These are phyloP conservation scores for Philopotamus ludificatus DNA, from an alignment of 1,140 invertebrate genomes.

Conservation along the genomic window DNA sequence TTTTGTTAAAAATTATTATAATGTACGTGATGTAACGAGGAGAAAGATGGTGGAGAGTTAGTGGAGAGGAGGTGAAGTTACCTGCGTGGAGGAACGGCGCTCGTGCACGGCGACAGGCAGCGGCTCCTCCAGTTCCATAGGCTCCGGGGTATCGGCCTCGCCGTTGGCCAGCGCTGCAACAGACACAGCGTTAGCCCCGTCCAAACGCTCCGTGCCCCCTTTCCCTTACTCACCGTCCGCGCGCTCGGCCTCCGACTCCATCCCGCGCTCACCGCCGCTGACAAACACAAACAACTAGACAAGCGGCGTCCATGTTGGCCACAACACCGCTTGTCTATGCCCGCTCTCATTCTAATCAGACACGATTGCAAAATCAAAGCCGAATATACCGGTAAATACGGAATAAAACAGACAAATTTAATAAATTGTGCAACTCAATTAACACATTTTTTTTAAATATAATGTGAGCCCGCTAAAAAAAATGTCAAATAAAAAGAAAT, in stretches of 20 bases:
- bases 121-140: constrained; percentile 54
- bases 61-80: constrained; percentile 54
- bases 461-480: no score
- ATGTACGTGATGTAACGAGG: no score
- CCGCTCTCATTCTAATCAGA: no score
- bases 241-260: not conserved
- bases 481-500: no score
- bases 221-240: constrained; percentile 48
- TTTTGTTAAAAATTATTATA: no score
- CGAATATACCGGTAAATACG: no score
- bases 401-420: no score
- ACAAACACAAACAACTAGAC: constrained; percentile 40
- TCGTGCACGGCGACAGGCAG: constrained; percentile 44
- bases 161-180: no score
- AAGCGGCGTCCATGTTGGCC: constrained; percentile 39
- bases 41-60: constrained; percentile 39
- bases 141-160: constrained; percentile 44
- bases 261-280: constrained; percentile 10
- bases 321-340: not conserved
- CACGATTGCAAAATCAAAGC: no score
- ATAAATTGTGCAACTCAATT: no score
- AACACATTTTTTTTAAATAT: no score
- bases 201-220: constrained; percentile 46
- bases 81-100: constrained; percentile 52
- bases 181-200: not conserved